Evolutionary conservation across 2,888 invertebrate genomes (phyloP), one percentile per base, ranked within the genome.

Genomic region (Agrenia bidenticulata): DNA sequence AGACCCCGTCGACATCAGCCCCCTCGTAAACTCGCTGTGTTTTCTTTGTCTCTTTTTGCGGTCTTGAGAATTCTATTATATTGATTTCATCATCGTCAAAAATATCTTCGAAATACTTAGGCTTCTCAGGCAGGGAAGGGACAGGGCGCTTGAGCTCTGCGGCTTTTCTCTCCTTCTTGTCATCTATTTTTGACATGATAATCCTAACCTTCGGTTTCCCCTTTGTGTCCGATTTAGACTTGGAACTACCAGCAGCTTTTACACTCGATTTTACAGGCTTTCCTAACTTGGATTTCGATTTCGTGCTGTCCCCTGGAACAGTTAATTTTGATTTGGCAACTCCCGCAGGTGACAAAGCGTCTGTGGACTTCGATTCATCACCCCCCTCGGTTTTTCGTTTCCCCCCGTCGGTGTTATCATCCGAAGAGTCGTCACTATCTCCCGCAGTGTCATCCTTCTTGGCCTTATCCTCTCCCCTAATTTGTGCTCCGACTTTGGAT

Each of bases 1-100:
- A 53, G 13, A 65, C 63, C 24, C 65, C 68, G 5, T 50, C 68
- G 7, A 62, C 59, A 60, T 68, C 68, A n/a, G 58, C 41, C 2
- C 68, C 68, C 27, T 62, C 62, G 32, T 63, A 62, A 21, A 56
- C 24, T 26, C 55, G 37, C n/a, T 24, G 11, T 17, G 49, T 55
- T 15, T 42, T 57, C 32, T 60, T 56, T 1, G 59, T 13, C 19
- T 39, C 57, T 7, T 41, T 41, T 41, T 57, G 11, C 4, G 32
- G 55, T 27, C 55, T n/a, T 1, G 57, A 41, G 21, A 57, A 57
- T 21, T 41, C 37, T 17, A 57, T 7, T 17, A 57, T 2, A 19
- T 41, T 57, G 13, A 19, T n/a, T 37, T 57, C 41, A 45, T 45
- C 45, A n/a, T 45, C 45, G 13, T 51, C 23, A 15, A 51, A 51